Conservation (phyloP, 2,888 invertebrate genomes). For the Cancer borealis region DNA sequence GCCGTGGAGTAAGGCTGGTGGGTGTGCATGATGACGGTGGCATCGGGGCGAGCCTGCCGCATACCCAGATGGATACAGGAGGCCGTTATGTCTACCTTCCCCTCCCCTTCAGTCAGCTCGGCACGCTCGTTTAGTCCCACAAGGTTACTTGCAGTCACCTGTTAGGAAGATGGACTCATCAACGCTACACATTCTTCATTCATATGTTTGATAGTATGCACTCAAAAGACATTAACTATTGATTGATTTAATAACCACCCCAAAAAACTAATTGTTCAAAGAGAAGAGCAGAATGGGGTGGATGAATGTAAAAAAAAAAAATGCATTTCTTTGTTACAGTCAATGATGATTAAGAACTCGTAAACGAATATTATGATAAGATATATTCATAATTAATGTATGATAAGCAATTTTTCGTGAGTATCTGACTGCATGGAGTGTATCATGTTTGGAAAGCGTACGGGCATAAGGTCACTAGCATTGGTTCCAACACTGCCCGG, state of each 20-base stretch:
- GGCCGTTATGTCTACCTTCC: constrained; percentile 77
- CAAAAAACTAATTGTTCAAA: not conserved
- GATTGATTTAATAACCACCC: not conserved
- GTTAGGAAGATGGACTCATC: not conserved
- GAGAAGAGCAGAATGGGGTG: not conserved
- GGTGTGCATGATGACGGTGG: constrained; percentile 78
- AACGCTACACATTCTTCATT: not conserved
- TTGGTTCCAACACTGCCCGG: not conserved
- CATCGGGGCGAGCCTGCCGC: constrained; percentile 73
- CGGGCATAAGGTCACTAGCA: not conserved
- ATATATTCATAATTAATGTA: too few relatives aligned
- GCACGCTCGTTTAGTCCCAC: constrained; percentile 57
- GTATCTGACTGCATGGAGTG: not conserved
- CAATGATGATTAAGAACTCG: too few relatives aligned
- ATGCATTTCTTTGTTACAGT: too few relatives aligned
- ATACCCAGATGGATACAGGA: constrained; percentile 78
- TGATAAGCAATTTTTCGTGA: too few relatives aligned
- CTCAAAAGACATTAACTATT: not conserved
- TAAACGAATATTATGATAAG: too few relatives aligned
- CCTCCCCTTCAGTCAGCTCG: constrained; percentile 77
- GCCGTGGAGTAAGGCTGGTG: constrained; percentile 78
- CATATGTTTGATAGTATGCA: not conserved
- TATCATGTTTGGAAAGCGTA: not conserved
- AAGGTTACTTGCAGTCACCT: constrained; percentile 68
- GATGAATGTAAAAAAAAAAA: not conserved